Conservation (phyloP, 2,797 vertebrate species). For the Cottoperca gobio region DNA sequence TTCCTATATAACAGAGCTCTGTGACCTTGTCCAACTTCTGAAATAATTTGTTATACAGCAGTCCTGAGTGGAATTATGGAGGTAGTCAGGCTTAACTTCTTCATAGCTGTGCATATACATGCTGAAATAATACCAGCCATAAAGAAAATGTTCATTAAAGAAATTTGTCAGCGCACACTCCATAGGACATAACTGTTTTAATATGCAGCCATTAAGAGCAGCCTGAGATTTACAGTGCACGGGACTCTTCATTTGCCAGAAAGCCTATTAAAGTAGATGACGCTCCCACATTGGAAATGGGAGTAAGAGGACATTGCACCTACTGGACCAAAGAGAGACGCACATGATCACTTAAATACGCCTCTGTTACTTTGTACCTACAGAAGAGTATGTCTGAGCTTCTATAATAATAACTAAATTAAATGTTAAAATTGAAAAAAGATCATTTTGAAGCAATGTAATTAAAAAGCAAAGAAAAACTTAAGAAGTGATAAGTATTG, state of each 20-base stretch:
- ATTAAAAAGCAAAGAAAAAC: constrained; percentile 21
- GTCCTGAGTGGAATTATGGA: constrained; percentile 55
- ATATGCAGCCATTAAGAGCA: constrained; percentile 85
- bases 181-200: constrained; percentile 86
- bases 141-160: constrained; percentile 88
- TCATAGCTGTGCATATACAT: constrained; percentile 76
- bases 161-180: constrained; percentile 87
- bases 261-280: constrained; percentile 86
- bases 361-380: constrained; percentile 18
- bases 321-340: constrained; percentile 61
- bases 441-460: background rate
- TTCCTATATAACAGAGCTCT: background rate
- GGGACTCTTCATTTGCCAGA: constrained; percentile 84
- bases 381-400: constrained; percentile 3
- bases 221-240: constrained; percentile 83
- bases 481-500: background rate
- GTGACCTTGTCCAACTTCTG: constrained; percentile 72
- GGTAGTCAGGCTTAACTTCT: constrained; percentile 67
- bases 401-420: constrained; percentile 11
- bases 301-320: constrained; percentile 72
- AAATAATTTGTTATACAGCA: constrained; percentile 47
- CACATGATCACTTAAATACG: constrained; percentile 40
- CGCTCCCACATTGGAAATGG: constrained; percentile 81
- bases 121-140: constrained; percentile 83
- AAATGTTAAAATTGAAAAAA: constrained; percentile 9